Conservation (phyloP, 2,888 invertebrate species). For the Toxonevra muliebris region DNA sequence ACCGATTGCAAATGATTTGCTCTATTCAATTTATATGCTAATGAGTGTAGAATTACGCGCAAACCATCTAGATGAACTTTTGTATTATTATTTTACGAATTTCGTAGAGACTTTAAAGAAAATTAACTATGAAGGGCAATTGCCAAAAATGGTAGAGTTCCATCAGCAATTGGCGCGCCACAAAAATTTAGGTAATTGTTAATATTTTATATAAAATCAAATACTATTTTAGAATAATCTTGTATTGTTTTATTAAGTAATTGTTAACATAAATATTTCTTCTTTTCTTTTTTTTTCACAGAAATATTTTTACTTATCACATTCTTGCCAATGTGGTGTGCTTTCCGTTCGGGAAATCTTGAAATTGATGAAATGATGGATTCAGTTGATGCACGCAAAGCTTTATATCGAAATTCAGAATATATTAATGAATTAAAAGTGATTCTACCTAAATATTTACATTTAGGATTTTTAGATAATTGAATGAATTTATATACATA, state of each 20-base stretch:
- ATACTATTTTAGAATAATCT: neutral
- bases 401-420: slow-evolving; percentile 12
- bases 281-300: slow-evolving; percentile 5
- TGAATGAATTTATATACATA: neutral
- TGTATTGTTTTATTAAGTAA: too few relatives aligned
- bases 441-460: slow-evolving; percentile 41
- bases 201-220: too few relatives aligned
- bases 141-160: slow-evolving; percentile 42
- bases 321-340: slow-evolving; percentile 33
- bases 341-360: neutral
- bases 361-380: slow-evolving; percentile 23
- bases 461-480: slow-evolving; percentile 46
- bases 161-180: slow-evolving; percentile 40
- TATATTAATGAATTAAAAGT: slow-evolving; percentile 31
- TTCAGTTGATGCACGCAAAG: slow-evolving; percentile 19
- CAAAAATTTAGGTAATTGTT: slow-evolving; percentile 41
- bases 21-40: slow-evolving; percentile 47
- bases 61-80: slow-evolving; percentile 41
- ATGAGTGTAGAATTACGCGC: slow-evolving; percentile 39
- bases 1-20: slow-evolving; percentile 45
- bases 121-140: slow-evolving; percentile 43
- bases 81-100: slow-evolving; percentile 46
- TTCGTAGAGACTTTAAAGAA: slow-evolving; percentile 44
- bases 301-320: slow-evolving; percentile 31
- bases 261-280: neutral